These are phyloP conservation scores for Lasius platythorax DNA, from an alignment of 2,888 invertebrate species.

Conservation along the genomic window DNA sequence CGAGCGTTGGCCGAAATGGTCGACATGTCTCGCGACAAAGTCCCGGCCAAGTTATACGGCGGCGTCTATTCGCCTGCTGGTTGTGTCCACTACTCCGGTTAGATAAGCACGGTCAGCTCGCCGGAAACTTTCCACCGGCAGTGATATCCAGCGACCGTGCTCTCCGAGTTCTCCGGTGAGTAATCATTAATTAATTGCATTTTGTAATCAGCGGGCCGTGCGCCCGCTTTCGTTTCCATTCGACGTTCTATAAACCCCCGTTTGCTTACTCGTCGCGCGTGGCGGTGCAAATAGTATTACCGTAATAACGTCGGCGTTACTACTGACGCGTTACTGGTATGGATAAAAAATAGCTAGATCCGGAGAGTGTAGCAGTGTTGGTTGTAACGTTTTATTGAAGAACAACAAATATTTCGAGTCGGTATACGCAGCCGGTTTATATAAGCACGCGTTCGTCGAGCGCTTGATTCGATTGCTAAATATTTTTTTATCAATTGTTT, in stretches of 20 bases:
- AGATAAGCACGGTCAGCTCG: constrained; percentile 33
- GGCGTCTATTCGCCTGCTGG: constrained; percentile 13
- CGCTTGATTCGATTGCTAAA: constrained; percentile 33
- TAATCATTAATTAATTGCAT: constrained; percentile 44
- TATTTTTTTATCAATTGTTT: constrained; percentile 34
- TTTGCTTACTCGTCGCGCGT: not conserved
- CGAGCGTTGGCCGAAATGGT: constrained; percentile 39
- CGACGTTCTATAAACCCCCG: constrained; percentile 6
- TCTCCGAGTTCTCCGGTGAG: constrained; percentile 11
- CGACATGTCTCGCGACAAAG: constrained; percentile 43
- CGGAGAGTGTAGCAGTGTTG: not conserved
- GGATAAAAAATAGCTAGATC: constrained; percentile 17
- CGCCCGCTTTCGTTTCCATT: constrained; percentile 6
- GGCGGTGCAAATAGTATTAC: not conserved
- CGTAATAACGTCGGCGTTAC: not conserved
- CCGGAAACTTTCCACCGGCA: constrained; percentile 36
- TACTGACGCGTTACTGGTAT: not conserved
- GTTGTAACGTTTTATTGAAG: constrained; percentile 32
- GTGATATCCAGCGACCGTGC: constrained; percentile 16
- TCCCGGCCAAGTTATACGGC: constrained; percentile 34
- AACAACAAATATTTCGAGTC: constrained; percentile 39
- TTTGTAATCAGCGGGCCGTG: constrained; percentile 27
- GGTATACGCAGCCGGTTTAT: not conserved
- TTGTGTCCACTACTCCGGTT: not conserved
- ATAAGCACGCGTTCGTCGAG: constrained; percentile 18